Conservation (phyloP, 1,140 invertebrate species). For the Myzus persicae region DNA sequence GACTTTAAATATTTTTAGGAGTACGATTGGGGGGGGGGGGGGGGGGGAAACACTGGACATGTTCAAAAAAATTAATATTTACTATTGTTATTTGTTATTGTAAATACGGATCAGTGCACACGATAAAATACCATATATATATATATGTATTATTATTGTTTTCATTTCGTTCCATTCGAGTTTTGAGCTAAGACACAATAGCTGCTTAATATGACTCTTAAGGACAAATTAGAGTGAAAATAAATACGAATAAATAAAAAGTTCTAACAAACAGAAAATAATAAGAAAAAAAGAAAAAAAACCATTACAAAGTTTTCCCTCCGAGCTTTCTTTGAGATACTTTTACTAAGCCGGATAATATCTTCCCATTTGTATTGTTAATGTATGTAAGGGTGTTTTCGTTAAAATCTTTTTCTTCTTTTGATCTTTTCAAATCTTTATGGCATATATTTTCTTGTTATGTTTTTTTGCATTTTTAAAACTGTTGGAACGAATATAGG, state of each 20-base stretch:
- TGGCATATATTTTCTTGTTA: neutral
- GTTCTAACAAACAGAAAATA: neutral
- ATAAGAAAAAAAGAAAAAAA: neutral
- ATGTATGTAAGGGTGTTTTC: neutral
- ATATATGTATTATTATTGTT: neutral
- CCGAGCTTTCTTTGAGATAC: neutral
- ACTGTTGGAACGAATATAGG: neutral
- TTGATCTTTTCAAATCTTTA: constrained; percentile 9
- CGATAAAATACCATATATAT: neutral
- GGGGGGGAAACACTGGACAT: neutral
- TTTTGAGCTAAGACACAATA: neutral
- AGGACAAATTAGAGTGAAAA: neutral
- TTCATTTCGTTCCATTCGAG: neutral
- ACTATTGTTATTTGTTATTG: neutral
- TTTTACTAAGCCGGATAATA: constrained; percentile 33
- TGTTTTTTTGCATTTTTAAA: neutral
- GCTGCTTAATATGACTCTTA: neutral
- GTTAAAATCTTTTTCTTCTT: neutral
- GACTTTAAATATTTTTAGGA: neutral
- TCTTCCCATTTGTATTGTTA: constrained; percentile 10
- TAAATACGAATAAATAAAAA: constrained; percentile 1
- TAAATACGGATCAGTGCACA: neutral
- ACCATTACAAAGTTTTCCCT: neutral
- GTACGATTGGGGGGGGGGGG: no score
- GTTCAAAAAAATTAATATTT: neutral